Percentiles rank a stretch among this genome's conserved stretches.
Evolutionary conservation across 2,888 invertebrate genomes (phyloP).

Genomic region (Chydorus sphaericus): DNA sequence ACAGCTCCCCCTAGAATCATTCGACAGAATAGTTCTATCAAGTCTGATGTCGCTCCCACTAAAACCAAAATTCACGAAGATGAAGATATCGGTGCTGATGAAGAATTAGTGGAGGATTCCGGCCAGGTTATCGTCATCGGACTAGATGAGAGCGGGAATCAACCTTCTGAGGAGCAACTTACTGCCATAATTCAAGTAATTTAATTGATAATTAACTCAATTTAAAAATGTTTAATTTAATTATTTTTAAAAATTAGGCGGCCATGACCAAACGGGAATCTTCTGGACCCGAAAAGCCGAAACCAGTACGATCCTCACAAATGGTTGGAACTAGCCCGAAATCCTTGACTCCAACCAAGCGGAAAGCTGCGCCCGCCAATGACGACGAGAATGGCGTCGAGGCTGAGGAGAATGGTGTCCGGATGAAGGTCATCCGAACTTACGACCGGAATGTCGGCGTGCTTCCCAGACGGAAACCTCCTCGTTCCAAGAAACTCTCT

Average conservation of each 20-base stretch:
- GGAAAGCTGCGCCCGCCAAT: not conserved
- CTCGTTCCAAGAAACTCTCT: slow-evolving; percentile 7
- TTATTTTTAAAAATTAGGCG: no score
- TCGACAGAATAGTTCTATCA: not conserved
- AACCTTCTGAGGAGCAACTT: not conserved
- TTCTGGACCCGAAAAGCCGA: not conserved
- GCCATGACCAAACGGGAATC: not conserved
- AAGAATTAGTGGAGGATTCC: not conserved
- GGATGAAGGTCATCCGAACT: slow-evolving; percentile 1
- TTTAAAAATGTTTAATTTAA: not conserved
- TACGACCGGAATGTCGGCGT: not conserved
- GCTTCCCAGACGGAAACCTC: not conserved
- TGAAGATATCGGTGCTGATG: not conserved
- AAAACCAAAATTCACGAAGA: not conserved
- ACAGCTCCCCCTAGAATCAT: not conserved
- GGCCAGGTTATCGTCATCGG: not conserved
- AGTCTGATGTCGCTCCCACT: not conserved
- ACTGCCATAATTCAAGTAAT: slow-evolving; percentile 1
- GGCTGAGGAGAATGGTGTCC: not conserved
- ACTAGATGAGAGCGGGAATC: not conserved
- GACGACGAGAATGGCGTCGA: slow-evolving; percentile 2
- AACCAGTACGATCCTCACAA: not conserved
- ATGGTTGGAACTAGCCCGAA: not conserved
- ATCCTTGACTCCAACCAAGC: not conserved
- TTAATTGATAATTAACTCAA: not conserved